Conservation (phyloP, 1,140 invertebrate species). For the Maconellicoccus hirsutus region DNA sequence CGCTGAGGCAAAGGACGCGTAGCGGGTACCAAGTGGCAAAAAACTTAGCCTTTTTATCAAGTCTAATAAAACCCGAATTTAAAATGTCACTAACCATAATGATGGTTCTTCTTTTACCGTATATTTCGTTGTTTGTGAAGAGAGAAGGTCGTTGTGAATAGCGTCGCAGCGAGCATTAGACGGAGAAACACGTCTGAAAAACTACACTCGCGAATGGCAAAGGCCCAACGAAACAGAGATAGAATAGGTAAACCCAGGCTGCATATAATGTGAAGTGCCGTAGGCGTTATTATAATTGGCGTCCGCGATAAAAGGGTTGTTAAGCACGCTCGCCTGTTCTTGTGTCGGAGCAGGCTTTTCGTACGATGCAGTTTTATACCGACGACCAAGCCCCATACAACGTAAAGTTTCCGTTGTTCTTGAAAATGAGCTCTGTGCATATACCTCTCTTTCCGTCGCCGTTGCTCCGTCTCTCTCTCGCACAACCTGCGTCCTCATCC, state of each 20-base stretch:
- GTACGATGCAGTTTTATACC: too few relatives aligned
- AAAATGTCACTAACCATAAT: constrained; percentile 18
- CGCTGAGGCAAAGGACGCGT: too few relatives aligned
- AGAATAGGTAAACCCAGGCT: constrained; percentile 5
- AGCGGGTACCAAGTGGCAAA: too few relatives aligned
- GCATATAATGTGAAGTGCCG: constrained; percentile 17
- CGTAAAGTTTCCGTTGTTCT: neutral
- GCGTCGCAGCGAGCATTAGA: neutral
- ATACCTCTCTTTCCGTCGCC: too few relatives aligned
- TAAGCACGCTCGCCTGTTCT: constrained; percentile 10
- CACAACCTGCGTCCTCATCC: too few relatives aligned
- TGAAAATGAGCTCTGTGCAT: constrained; percentile 15
- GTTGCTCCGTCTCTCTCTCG: neutral
- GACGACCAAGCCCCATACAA: too few relatives aligned
- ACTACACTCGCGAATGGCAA: too few relatives aligned
- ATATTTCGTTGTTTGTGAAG: neutral
- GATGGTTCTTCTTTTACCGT: constrained; percentile 8
- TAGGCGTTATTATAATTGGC: constrained; percentile 20
- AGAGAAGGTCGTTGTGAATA: neutral
- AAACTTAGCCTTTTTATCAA: constrained; percentile 1
- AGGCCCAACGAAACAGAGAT: neutral
- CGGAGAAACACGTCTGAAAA: too few relatives aligned
- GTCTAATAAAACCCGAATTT: constrained; percentile 11
- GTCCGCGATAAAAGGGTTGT: constrained; percentile 20
- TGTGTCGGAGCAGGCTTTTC: neutral